A percentile compares a stretch with the other conserved stretches of the same genome.
Evolutionary conservation across 2,113 vertebrate species (phyloP).

Genomic region (Raphicerus campestris): DNA sequence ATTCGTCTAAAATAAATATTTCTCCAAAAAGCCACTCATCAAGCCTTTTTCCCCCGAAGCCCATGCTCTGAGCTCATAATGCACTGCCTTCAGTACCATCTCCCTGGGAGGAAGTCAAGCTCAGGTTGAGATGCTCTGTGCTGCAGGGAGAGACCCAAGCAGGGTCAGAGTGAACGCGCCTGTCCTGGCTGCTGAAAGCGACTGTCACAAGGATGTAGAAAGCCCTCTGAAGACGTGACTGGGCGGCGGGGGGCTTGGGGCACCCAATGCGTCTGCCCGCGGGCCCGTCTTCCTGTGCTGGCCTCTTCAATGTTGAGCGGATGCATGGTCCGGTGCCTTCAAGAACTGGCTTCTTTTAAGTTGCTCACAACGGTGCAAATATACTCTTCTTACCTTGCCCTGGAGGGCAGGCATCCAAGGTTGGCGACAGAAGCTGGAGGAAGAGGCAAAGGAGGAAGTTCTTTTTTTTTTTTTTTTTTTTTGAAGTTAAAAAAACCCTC

Average conservation of each 20-base stretch:
- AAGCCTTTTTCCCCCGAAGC: not conserved
- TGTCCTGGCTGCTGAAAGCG: fast-evolving
- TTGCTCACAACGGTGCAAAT: not conserved
- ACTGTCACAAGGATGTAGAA: too few species aligned
- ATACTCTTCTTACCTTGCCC: not conserved
- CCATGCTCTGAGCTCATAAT: not conserved
- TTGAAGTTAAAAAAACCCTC: not conserved
- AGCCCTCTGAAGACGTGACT: not conserved
- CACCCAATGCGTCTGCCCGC: fast-evolving
- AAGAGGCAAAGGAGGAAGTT: not conserved
- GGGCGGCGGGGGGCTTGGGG: too few species aligned
- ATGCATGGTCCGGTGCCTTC: fast-evolving
- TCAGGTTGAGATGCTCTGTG: fast-evolving
- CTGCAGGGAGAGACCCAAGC: not conserved
- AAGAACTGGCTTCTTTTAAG: not conserved
- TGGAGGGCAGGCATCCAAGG: not conserved
- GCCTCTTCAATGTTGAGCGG: too few species aligned
- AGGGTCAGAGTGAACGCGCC: fast-evolving
- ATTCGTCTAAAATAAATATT: not conserved
- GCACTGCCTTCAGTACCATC: not conserved
- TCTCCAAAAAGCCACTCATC: not conserved
- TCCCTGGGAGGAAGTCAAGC: not conserved
- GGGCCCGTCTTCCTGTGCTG: not conserved
- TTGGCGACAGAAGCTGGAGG: not conserved
- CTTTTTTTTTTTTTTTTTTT: not conserved